Evolutionary conservation across 2,888 invertebrate genomes (phyloP).

Genomic region (Buathra laborator): DNA sequence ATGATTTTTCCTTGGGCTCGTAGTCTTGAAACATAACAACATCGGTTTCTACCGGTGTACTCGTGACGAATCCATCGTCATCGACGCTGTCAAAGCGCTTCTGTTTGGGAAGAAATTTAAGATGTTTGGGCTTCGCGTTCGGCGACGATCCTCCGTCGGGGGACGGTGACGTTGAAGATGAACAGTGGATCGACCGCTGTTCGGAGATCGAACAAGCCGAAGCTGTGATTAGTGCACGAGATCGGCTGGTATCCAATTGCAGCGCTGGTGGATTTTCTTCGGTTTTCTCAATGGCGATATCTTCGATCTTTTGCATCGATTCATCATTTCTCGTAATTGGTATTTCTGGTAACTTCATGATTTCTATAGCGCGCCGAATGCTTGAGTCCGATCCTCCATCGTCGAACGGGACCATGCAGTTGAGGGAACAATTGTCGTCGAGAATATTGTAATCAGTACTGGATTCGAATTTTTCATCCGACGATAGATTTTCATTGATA

Average conservation of each 20-base stretch:
- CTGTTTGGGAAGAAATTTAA: conserved; percentile 69
- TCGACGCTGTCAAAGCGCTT: conserved; percentile 61
- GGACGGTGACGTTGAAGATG: background rate
- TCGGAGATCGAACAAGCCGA: background rate
- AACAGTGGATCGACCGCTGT: background rate
- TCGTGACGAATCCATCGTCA: conserved; percentile 62
- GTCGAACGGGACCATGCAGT: conserved; percentile 58
- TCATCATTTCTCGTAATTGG: background rate
- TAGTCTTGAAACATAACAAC: conserved; percentile 7
- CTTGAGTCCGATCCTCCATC: background rate
- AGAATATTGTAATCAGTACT: conserved; percentile 56
- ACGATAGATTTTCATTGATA: background rate
- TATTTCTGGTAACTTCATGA: conserved; percentile 1
- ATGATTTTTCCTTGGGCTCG: conserved; percentile 27
- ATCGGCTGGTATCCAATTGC: background rate
- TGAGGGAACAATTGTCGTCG: conserved; percentile 74
- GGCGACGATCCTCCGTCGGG: conserved; percentile 31
- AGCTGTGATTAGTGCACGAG: background rate
- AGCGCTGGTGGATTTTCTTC: background rate
- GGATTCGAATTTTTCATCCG: conserved; percentile 42
- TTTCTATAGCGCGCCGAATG: background rate
- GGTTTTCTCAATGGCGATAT: conserved; percentile 7
- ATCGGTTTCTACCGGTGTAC: conserved; percentile 53
- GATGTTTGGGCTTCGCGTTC: conserved; percentile 61
- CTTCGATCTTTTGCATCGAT: background rate